These are phyloP conservation scores for Halocaridina rubra DNA, from an alignment of 2,888 invertebrate genomes.

Conservation along the genomic window DNA sequence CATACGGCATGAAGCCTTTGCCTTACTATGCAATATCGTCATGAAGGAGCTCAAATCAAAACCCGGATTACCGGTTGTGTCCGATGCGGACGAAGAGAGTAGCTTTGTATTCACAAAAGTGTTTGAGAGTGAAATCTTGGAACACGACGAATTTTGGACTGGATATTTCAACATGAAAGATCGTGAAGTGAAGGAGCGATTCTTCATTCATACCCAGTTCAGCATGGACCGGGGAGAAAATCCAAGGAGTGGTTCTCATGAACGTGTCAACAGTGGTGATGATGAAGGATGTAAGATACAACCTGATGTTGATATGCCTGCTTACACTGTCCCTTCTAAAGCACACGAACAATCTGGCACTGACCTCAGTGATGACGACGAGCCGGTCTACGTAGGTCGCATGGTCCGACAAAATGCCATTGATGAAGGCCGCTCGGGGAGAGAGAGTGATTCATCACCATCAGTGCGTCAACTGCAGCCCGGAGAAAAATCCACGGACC, in stretches of 20 bases:
- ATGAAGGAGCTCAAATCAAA: slow-evolving; percentile 41
- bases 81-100: slow-evolving; percentile 21
- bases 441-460: not conserved
- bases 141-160: slow-evolving; percentile 48
- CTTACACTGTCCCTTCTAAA: not conserved
- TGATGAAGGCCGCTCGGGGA: not conserved
- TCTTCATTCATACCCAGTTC: slow-evolving; percentile 44
- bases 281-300: not conserved
- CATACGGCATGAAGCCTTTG: slow-evolving; percentile 35
- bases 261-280: not conserved
- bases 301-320: not conserved
- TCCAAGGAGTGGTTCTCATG: not conserved
- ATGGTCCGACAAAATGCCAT: not conserved
- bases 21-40: slow-evolving; percentile 31
- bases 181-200: slow-evolving; percentile 33
- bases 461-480: too few relatives aligned
- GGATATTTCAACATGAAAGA: slow-evolving; percentile 49
- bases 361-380: not conserved
- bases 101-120: slow-evolving; percentile 29
- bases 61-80: slow-evolving; percentile 9
- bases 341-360: not conserved
- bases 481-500: not conserved
- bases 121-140: slow-evolving; percentile 32
- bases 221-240: not conserved
- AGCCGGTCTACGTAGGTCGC: not conserved